phyloP scores from a whole-genome alignment of 2,888 invertebrate genomes.

The Priocnemis perturbator region DNA sequence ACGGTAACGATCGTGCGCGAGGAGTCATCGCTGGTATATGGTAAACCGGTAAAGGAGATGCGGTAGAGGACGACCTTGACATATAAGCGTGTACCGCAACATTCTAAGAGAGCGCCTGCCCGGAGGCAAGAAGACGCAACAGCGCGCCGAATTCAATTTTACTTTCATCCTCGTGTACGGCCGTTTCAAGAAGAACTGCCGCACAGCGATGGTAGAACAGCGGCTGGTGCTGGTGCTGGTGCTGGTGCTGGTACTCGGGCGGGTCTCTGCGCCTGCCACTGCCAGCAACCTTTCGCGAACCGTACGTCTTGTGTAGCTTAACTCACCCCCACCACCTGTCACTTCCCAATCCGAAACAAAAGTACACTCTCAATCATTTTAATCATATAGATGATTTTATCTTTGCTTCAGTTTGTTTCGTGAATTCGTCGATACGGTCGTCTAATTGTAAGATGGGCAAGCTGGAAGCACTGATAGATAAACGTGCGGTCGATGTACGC shows the following conservation, averaged over 20 bases:
- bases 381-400: neutral
- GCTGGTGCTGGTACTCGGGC: constrained; percentile 2
- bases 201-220: too few relatives aligned
- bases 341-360: too few relatives aligned
- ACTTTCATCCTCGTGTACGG: constrained; percentile 54
- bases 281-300: neutral
- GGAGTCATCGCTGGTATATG: constrained; percentile 43
- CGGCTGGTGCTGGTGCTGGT: too few relatives aligned
- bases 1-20: constrained; percentile 28
- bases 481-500: too few relatives aligned
- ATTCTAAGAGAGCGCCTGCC: constrained; percentile 54
- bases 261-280: neutral
- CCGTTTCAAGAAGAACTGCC: neutral
- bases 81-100: constrained; percentile 55
- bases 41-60: constrained; percentile 44
- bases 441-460: too few relatives aligned
- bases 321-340: neutral
- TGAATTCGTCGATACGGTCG: too few relatives aligned
- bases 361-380: neutral
- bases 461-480: too few relatives aligned
- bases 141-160: constrained; percentile 61
- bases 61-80: constrained; percentile 65
- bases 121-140: constrained; percentile 55
- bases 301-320: neutral
- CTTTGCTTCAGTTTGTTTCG: too few relatives aligned